phyloP scores from a whole-genome alignment of 1,140 invertebrate species.

The Ceratina calcarata region DNA sequence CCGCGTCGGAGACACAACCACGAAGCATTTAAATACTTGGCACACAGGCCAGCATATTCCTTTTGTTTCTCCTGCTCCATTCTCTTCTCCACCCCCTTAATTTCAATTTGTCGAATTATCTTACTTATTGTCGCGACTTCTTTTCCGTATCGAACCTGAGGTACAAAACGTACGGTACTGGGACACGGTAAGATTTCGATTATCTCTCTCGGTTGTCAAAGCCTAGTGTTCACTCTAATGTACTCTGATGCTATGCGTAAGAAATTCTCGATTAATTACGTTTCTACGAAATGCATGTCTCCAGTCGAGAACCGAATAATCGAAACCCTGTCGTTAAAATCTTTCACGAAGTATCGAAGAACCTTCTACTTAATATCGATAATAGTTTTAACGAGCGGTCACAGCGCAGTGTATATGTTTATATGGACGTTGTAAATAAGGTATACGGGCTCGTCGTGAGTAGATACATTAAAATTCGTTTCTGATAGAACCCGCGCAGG shows the following conservation, averaged over 20 bases:
- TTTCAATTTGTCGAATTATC: background rate
- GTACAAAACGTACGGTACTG: slow-evolving; percentile 55
- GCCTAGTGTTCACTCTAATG: no score
- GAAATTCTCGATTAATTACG: no score
- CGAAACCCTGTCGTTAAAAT: no score
- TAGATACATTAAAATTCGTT: slow-evolving; percentile 52
- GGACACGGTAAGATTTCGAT: no score
- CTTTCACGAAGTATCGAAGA: background rate
- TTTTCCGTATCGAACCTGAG: slow-evolving; percentile 56
- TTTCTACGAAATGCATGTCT: no score
- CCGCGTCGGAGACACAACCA: slow-evolving; percentile 55
- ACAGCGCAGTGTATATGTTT: slow-evolving; percentile 64
- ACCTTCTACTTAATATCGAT: slow-evolving; percentile 55
- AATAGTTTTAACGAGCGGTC: slow-evolving; percentile 58
- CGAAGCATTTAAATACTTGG: slow-evolving; percentile 56
- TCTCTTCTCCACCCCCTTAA: background rate
- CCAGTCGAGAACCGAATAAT: no score
- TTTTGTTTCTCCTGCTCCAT: background rate
- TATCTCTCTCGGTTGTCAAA: no score
- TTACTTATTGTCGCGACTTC: background rate
- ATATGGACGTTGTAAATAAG: slow-evolving; percentile 67
- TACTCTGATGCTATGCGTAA: no score
- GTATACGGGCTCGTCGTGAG: slow-evolving; percentile 61
- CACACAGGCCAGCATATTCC: slow-evolving; percentile 61
- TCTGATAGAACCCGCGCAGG: slow-evolving; percentile 44